These are phyloP conservation scores for Bombus sibiricus DNA, from an alignment of 1,140 invertebrate species.

Conservation along the genomic window DNA sequence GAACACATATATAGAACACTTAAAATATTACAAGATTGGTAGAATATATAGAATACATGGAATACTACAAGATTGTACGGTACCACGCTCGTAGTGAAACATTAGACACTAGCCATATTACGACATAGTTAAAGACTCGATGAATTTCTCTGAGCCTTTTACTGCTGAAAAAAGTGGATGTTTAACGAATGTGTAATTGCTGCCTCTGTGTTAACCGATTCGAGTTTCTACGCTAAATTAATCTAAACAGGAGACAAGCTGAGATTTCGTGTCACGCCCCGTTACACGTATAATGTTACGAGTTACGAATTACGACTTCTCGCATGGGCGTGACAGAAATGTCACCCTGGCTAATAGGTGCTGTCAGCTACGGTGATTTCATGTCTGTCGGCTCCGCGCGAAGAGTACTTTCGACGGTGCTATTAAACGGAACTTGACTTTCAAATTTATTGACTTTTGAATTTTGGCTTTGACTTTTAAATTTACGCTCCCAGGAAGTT, in stretches of 20 bases:
- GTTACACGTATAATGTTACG: conserved; percentile 72
- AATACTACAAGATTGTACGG: not conserved
- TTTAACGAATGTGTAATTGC: conserved; percentile 56
- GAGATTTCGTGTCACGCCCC: conserved; percentile 34
- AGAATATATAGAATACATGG: not conserved
- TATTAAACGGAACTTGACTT: conserved; percentile 15
- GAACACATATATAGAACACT: not conserved
- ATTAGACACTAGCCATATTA: too few species aligned
- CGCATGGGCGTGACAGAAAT: conserved; percentile 53
- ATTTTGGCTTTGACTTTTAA: not conserved
- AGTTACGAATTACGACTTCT: conserved; percentile 70
- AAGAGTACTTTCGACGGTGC: conserved; percentile 11
- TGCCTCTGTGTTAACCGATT: conserved; percentile 1
- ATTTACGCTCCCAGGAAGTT: conserved; percentile 13
- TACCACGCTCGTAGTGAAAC: too few species aligned
- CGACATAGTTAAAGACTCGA: not conserved
- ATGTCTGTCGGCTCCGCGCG: conserved; percentile 26
- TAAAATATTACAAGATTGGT: not conserved
- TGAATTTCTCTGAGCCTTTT: not conserved
- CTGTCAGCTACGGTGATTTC: conserved; percentile 63
- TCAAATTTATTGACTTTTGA: not conserved
- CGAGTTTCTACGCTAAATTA: conserved; percentile 60
- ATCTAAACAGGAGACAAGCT: conserved; percentile 45
- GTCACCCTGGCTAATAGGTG: conserved; percentile 71
- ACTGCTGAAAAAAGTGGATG: not conserved